Percentiles rank a stretch among this genome's conserved stretches.
These are phyloP conservation scores for Lissonota sp. DNA, from an alignment of 2,888 invertebrate species.

Conservation along the genomic window DNA sequence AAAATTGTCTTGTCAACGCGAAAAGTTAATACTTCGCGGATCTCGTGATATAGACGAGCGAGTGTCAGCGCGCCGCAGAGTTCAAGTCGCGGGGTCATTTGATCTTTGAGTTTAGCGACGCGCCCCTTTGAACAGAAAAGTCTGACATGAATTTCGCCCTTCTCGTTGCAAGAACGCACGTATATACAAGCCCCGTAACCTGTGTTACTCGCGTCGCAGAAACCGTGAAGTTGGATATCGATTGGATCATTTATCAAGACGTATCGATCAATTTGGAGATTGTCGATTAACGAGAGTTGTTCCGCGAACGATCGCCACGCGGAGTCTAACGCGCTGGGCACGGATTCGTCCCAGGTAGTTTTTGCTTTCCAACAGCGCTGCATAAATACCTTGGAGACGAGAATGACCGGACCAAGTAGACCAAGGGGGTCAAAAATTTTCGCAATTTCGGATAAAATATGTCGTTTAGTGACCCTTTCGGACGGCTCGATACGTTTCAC, in stretches of 20 bases:
- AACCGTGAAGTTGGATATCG: conserved; percentile 66
- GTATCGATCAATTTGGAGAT: conserved; percentile 36
- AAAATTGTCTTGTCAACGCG: conserved; percentile 42
- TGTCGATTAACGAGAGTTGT: conserved; percentile 30
- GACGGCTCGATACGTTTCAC: conserved; percentile 34
- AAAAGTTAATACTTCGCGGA: conserved; percentile 35
- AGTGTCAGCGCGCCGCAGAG: conserved; percentile 69
- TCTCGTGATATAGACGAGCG: conserved; percentile 46
- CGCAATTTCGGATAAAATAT: conserved; percentile 37
- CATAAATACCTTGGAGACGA: conserved; percentile 21
- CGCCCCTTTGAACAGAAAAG: conserved; percentile 72
- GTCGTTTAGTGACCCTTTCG: conserved; percentile 37
- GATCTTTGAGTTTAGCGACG: conserved; percentile 71
- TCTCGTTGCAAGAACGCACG: conserved; percentile 46
- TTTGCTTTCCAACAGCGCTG: conserved; percentile 35
- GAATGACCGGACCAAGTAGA: conserved; percentile 18
- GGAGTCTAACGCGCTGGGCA: conserved; percentile 18
- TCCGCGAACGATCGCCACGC: conserved; percentile 26
- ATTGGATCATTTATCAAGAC: conserved; percentile 12
- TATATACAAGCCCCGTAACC: conserved; percentile 68
- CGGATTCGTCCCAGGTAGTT: conserved; percentile 28
- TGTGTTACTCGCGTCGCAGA: conserved; percentile 63
- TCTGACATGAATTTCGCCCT: conserved; percentile 21
- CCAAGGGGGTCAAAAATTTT: conserved; percentile 44
- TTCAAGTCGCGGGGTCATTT: conserved; percentile 70